These are phyloP conservation scores for Macquaria australasica DNA, from an alignment of 2,113 vertebrate genomes.

Conservation along the genomic window DNA sequence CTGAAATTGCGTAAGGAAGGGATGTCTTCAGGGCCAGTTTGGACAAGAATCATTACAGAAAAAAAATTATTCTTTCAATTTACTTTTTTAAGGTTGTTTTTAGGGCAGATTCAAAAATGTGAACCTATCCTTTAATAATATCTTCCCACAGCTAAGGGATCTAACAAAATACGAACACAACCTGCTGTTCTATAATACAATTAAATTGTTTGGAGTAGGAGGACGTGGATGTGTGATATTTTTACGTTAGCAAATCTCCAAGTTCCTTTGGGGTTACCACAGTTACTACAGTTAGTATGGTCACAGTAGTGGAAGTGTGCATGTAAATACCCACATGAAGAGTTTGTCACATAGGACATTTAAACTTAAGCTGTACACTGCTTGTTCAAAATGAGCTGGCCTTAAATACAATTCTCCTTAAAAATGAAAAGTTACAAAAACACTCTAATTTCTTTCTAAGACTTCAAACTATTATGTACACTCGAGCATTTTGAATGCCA, in stretches of 20 bases:
- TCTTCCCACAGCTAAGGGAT: background rate
- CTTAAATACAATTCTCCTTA: background rate
- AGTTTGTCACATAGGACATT: background rate
- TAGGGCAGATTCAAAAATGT: background rate
- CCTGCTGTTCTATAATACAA: background rate
- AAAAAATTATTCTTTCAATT: background rate
- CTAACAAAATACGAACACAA: background rate
- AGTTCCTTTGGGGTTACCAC: background rate
- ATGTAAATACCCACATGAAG: background rate
- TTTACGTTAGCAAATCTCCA: background rate
- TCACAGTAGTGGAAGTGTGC: background rate
- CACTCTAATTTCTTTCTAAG: background rate
- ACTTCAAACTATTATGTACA: background rate
- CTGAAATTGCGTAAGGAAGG: background rate
- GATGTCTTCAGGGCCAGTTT: background rate
- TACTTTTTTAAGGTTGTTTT: background rate
- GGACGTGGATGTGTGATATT: background rate
- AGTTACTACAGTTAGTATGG: background rate
- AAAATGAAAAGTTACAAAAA: too few species aligned
- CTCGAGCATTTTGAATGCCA: background rate
- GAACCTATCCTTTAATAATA: background rate
- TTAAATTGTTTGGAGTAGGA: background rate
- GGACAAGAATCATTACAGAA: background rate
- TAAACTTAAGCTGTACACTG: background rate
- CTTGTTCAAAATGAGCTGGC: background rate